Conservation (phyloP, 2,888 invertebrate genomes). For the Nomada ferruginata region DNA sequence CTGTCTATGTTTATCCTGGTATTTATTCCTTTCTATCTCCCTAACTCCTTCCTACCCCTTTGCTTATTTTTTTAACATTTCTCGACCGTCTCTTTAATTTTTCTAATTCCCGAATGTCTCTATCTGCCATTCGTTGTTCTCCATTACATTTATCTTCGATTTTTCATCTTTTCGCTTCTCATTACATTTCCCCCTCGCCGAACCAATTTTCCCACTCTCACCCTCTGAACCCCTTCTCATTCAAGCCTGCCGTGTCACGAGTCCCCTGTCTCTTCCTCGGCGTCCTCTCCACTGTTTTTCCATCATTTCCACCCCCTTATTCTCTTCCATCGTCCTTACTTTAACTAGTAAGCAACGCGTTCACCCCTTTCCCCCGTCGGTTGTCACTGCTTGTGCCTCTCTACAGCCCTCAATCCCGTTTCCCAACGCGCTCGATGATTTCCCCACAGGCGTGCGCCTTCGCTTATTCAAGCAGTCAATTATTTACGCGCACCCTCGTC, state of each 20-base stretch:
- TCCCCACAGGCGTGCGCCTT: slow-evolving; percentile 40
- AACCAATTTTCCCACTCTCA: too few species aligned
- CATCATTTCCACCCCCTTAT: slow-evolving; percentile 1
- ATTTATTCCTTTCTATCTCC: background rate
- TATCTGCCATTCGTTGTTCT: too few species aligned
- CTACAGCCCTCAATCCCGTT: slow-evolving; percentile 26
- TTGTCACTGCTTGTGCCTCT: background rate
- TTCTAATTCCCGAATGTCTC: too few species aligned
- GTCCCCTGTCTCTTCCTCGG: too few species aligned
- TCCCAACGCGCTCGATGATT: slow-evolving; percentile 37
- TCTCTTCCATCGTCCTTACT: background rate
- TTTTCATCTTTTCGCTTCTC: too few species aligned
- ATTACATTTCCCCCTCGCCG: background rate
- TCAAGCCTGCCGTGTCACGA: background rate
- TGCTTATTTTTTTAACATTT: too few species aligned
- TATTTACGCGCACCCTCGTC: slow-evolving; percentile 42
- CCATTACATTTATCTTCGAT: too few species aligned
- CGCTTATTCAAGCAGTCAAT: slow-evolving; percentile 47
- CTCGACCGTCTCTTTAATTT: too few species aligned
- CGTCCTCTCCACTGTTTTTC: slow-evolving; percentile 15
- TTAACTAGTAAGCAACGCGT: background rate
- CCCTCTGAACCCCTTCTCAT: background rate
- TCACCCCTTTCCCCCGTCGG: background rate
- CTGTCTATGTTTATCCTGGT: background rate
- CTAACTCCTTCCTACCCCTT: too few species aligned